Percentiles rank a stretch among this genome's conserved stretches.
These are phyloP conservation scores for Sciurus carolinensis DNA, from an alignment of 2,797 vertebrate species.

Conservation along the genomic window DNA sequence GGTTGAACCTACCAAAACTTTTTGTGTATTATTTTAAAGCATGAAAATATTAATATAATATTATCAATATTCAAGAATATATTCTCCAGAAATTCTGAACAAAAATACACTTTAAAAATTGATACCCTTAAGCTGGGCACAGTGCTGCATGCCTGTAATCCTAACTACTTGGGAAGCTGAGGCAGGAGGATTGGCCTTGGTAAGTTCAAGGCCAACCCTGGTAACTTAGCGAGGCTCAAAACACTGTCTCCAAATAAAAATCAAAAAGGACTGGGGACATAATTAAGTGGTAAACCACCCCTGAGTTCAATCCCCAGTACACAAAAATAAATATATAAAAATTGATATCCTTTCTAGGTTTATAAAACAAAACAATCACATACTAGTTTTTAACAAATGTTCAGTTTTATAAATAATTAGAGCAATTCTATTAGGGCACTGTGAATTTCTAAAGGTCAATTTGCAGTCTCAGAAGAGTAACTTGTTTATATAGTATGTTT, in stretches of 20 bases:
- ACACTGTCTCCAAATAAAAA: no score
- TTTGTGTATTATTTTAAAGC: slow-evolving; percentile 3
- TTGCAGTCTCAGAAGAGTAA: slow-evolving; percentile 53
- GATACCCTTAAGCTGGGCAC: no score
- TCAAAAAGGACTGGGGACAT: no score
- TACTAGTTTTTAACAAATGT: slow-evolving; percentile 61
- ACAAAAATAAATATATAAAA: not conserved
- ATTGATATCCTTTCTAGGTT: slow-evolving; percentile 28
- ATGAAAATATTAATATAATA: slow-evolving; percentile 61
- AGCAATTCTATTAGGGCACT: not conserved
- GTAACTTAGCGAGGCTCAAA: no score
- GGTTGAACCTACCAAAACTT: not conserved
- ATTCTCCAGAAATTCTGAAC: slow-evolving; percentile 65
- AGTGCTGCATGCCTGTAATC: no score
- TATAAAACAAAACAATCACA: slow-evolving; percentile 55
- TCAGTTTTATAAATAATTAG: slow-evolving; percentile 62
- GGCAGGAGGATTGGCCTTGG: no score
- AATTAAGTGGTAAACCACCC: no score
- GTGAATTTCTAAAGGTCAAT: slow-evolving; percentile 53
- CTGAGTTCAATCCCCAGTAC: not conserved
- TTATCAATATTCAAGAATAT: slow-evolving; percentile 54
- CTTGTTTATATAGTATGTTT: slow-evolving; percentile 1
- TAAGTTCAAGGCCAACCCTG: no score
- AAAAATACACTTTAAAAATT: not conserved
- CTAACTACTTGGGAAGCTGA: no score